A percentile compares a stretch with the other conserved stretches of the same genome.
Evolutionary conservation across 2,888 invertebrate genomes (phyloP).

Genomic region (Phaedon cochleariae): DNA sequence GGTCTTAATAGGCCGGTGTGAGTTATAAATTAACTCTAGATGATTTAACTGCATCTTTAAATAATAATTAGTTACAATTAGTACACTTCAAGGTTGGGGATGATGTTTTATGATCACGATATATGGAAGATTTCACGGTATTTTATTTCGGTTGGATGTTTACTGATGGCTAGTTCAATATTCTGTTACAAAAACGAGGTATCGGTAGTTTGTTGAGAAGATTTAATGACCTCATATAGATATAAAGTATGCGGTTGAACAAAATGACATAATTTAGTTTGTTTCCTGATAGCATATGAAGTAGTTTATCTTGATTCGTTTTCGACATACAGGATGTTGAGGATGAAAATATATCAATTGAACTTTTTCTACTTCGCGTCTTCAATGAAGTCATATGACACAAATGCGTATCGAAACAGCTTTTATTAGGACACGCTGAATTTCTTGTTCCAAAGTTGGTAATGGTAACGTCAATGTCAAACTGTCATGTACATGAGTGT

Average conservation of each 20-base stretch:
- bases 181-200: neutral
- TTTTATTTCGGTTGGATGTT: neutral
- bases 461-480: too few species aligned
- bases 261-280: too few species aligned
- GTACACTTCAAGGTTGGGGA: conserved; percentile 27
- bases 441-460: too few species aligned
- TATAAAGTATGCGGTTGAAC: neutral
- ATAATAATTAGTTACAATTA: conserved; percentile 38
- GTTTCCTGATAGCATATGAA: too few species aligned
- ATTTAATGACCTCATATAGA: neutral
- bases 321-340: too few species aligned
- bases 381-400: too few species aligned
- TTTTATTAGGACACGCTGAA: too few species aligned
- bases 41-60: conserved; percentile 34
- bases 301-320: too few species aligned
- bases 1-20: conserved; percentile 27
- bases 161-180: neutral
- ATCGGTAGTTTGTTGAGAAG: neutral
- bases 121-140: conserved; percentile 8
- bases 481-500: too few species aligned
- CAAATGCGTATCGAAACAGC: too few species aligned
- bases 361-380: too few species aligned
- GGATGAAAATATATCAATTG: too few species aligned
- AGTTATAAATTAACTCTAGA: conserved; percentile 32
- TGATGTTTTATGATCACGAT: conserved; percentile 20